phyloP scores from a whole-genome alignment of 2,113 vertebrate species.

The Gnathochromis pfefferi region DNA sequence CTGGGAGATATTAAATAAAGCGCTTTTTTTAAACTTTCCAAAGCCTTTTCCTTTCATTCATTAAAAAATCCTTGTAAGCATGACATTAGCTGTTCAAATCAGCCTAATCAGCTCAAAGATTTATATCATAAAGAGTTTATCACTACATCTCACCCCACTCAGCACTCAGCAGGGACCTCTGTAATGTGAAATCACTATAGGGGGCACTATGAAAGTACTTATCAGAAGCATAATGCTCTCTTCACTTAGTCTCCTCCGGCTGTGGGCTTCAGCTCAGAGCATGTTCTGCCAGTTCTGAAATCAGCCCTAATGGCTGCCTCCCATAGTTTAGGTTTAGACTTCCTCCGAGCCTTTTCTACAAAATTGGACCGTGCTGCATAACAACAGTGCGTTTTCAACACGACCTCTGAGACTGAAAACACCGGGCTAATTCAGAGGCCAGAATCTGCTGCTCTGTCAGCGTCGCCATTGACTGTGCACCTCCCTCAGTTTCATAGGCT shows the following conservation, averaged over 20 bases:
- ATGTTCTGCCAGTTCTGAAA: background rate
- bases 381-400: constrained; percentile 1
- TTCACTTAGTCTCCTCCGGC: background rate
- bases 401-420: background rate
- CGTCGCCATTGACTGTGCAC: background rate
- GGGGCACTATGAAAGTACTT: background rate
- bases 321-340: constrained; percentile 1
- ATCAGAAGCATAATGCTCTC: background rate
- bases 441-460: constrained; percentile 29
- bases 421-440: background rate
- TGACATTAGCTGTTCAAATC: background rate
- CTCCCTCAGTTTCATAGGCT: constrained; percentile 19
- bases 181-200: background rate
- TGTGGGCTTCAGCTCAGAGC: background rate
- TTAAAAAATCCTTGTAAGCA: background rate
- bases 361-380: background rate
- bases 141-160: background rate
- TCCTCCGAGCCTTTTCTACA: background rate
- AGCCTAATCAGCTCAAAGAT: background rate
- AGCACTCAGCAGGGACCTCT: background rate
- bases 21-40: background rate
- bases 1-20: constrained; percentile 6
- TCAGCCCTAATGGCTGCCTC: background rate
- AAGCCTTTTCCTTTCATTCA: background rate
- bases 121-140: background rate